Evolutionary conservation across 2,888 invertebrate species (phyloP), one percentile per base, ranked within the genome.

Genomic region (Macaria liturata): DNA sequence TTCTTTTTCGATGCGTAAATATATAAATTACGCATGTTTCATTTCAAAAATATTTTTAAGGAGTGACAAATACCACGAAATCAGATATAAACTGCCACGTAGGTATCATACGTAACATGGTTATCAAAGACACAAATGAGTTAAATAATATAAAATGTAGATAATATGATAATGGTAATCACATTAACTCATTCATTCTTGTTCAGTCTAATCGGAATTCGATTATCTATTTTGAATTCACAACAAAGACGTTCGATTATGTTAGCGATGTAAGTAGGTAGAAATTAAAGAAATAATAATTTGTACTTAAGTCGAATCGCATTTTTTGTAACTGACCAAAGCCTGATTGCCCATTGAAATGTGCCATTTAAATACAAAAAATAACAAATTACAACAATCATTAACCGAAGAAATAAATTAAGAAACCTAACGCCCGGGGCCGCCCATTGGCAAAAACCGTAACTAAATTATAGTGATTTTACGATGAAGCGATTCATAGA

Each of bases 391-490:
- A 58, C 61, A 32, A 58, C 53, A 53, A 59, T 59, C 34, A 59
- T 49, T 46, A 45, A 30, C 9, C 9, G 42, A 43, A 49, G 61
- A 59, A 57, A 66, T 62, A 59, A 64, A 62, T 61, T 47, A 49
- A 54, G 51, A 54, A 61, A 56, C 56, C 49, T 54, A 58, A 61
- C 56, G 56, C 59, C 57, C 54, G 46, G 54, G 46, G 32, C 62
- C 56, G 61, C 66, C 65, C 61, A 59, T 51, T 40, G 45, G 57
- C 64, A 61, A 67, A 64, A 60, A 60, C 46, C 32, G 42, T 43
- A 49, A 42, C 48, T 37, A 63, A 66, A 64, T 64, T 64, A 61
- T 60, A 63, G 64, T 63, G 32, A 63, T 61, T 62, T 59, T 34
- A 45, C 52, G 39, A 57, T 58, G 49, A 62, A 57, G 56, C 57